phyloP scores from a whole-genome alignment of 1,140 invertebrate species.

The Hyposmocoma kahamanoa region DNA sequence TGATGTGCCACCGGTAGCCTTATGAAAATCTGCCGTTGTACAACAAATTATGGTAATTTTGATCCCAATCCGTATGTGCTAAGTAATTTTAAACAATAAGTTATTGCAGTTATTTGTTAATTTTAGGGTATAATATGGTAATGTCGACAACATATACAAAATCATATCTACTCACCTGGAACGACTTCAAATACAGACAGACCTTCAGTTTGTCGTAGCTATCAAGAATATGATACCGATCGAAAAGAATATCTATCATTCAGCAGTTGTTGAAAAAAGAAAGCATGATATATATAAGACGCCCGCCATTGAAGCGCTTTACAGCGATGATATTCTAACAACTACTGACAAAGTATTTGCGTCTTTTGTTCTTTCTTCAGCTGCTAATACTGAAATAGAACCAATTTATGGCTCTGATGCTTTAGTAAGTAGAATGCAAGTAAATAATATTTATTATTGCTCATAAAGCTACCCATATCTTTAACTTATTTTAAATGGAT shows the following conservation, averaged over 20 bases:
- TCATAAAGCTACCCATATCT: background rate
- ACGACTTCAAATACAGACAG: slow-evolving; percentile 49
- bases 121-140: slow-evolving; percentile 28
- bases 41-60: too few species aligned
- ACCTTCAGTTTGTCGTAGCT: slow-evolving; percentile 69
- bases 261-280: slow-evolving; percentile 78
- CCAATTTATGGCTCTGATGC: slow-evolving; percentile 75
- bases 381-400: slow-evolving; percentile 71
- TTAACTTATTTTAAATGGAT: background rate
- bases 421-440: slow-evolving; percentile 51
- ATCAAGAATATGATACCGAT: slow-evolving; percentile 35
- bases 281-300: slow-evolving; percentile 76
- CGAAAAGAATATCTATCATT: slow-evolving; percentile 77
- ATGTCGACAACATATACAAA: slow-evolving; percentile 23
- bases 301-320: slow-evolving; percentile 76
- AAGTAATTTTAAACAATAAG: too few species aligned
- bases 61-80: too few species aligned
- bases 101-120: too few species aligned
- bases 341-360: slow-evolving; percentile 75
- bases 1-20: too few species aligned
- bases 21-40: too few species aligned
- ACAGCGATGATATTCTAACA: slow-evolving; percentile 76
- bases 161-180: slow-evolving; percentile 21
- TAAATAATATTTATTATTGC: background rate
- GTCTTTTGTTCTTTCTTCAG: slow-evolving; percentile 75